Evolutionary conservation across 2,888 invertebrate genomes (phyloP), one percentile per base, ranked within the genome.

Genomic region (Mesorhabditis belari): DNA sequence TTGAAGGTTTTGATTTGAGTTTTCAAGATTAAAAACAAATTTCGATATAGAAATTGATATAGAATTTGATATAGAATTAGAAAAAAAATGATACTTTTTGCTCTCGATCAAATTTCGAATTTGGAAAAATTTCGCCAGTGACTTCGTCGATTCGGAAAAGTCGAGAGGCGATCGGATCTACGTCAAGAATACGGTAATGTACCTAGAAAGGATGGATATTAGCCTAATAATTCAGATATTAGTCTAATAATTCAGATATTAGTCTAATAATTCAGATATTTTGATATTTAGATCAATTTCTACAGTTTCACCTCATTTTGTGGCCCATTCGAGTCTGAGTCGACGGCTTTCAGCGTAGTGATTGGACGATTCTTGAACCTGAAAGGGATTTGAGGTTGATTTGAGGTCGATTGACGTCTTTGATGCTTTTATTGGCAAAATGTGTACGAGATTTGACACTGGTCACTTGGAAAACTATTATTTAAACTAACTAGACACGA

Each of bases 61-160:
- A n/a, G n/a, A n/a, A n/a, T n/a, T n/a, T n/a, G n/a, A n/a, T n/a
- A n/a, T n/a, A n/a, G n/a, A n/a, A n/a, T n/a, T n/a, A n/a, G n/a
- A n/a, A n/a, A n/a, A n/a, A n/a, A n/a, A n/a, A n/a, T n/a, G n/a
- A 35, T 17, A 35, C 44, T n/a, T 92, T 92, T 62, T 86, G 84
- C 85, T 96, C 96, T 69, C 95, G 88, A 85, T 96, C 96, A 86
- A 96, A 96, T 79, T 92, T 67, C 19, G 67, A 66, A 56, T 62
- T 67, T 0, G 71, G 71, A 29, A 66, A 71, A 9, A 71, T 67
- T 26, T 92, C 91, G 24, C 96, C 96, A 28, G 92, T 91, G 83
- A 91, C 89, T 82, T 89, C 87, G 85, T 95, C 92, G 83, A 96
- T 94, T 85, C 92, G 90, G 85, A 96, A 96, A 26, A 70, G 60